Conservation (phyloP, 2,888 invertebrate genomes). For the Tillus elongatus region DNA sequence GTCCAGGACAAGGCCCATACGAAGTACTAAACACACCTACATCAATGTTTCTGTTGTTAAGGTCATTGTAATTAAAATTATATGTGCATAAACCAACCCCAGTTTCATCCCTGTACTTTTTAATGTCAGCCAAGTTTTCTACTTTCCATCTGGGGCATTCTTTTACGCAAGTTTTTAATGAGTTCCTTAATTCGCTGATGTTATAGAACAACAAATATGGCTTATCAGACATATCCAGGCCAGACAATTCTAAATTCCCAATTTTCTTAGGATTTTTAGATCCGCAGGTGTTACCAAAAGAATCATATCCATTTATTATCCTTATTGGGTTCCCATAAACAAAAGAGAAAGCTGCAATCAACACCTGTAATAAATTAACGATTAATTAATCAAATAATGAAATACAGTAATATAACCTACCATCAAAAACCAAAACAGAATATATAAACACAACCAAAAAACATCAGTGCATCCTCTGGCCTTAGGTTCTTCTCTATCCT, state of each 20-base stretch:
- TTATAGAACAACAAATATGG: constrained; percentile 79
- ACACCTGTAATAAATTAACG: constrained; percentile 44
- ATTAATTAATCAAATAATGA: constrained; percentile 9
- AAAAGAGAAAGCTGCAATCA: constrained; percentile 77
- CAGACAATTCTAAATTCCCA: constrained; percentile 65
- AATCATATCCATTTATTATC: constrained; percentile 85
- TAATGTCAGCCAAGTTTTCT: constrained; percentile 55
- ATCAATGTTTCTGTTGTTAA: constrained; percentile 33
- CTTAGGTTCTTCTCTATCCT: constrained; percentile 43
- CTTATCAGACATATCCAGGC: constrained; percentile 68
- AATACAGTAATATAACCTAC: constrained; percentile 44
- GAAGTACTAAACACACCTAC: constrained; percentile 38
- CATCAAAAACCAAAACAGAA: constrained; percentile 77
- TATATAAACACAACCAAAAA: constrained; percentile 68
- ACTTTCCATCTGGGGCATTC: constrained; percentile 69
- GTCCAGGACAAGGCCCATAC: constrained; percentile 67
- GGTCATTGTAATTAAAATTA: constrained; percentile 51
- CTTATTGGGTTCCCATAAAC: constrained; percentile 80
- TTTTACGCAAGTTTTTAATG: constrained; percentile 82
- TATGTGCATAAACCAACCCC: constrained; percentile 72
- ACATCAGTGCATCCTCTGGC: constrained; percentile 74
- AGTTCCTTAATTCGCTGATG: constrained; percentile 61
- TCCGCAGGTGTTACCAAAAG: constrained; percentile 92
- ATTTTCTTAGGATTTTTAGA: constrained; percentile 67
- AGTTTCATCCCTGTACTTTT: constrained; percentile 61